These are phyloP conservation scores for Characodon lateralis DNA, from an alignment of 2,797 vertebrate species.

Conservation along the genomic window DNA sequence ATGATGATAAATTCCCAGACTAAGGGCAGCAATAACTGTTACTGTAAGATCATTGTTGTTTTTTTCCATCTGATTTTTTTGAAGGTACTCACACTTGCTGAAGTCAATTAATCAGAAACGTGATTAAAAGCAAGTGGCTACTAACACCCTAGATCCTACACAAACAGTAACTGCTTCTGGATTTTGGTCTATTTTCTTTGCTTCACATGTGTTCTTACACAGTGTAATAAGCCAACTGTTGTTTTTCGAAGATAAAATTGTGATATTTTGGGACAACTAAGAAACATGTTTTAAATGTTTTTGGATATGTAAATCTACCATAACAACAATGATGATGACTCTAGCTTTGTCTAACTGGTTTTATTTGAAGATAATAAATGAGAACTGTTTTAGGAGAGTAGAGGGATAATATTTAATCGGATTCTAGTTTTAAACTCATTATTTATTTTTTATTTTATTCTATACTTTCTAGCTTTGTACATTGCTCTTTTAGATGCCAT, in stretches of 20 bases:
- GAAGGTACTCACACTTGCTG: not conserved
- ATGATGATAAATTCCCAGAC: not conserved
- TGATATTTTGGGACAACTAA: not conserved
- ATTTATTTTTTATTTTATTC: not conserved
- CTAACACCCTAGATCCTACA: not conserved
- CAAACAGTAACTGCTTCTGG: not conserved
- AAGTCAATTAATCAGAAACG: not conserved
- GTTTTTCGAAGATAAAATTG: not conserved
- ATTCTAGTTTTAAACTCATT: not conserved
- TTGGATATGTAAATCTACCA: not conserved
- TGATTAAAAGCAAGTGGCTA: not conserved
- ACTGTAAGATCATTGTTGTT: not conserved
- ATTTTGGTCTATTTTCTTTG: not conserved
- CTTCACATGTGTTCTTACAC: not conserved
- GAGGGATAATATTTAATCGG: not conserved
- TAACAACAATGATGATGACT: not conserved
- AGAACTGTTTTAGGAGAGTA: not conserved
- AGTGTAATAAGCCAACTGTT: not conserved
- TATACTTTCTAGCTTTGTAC: not conserved
- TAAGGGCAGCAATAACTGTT: not conserved
- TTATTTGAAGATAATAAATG: not conserved
- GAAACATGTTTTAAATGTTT: not conserved
- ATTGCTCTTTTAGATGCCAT: not conserved
- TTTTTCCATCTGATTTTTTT: not conserved
- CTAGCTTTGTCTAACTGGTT: not conserved